These are phyloP conservation scores for Allobates femoralis DNA, from an alignment of 2,797 vertebrate genomes.

Conservation along the genomic window DNA sequence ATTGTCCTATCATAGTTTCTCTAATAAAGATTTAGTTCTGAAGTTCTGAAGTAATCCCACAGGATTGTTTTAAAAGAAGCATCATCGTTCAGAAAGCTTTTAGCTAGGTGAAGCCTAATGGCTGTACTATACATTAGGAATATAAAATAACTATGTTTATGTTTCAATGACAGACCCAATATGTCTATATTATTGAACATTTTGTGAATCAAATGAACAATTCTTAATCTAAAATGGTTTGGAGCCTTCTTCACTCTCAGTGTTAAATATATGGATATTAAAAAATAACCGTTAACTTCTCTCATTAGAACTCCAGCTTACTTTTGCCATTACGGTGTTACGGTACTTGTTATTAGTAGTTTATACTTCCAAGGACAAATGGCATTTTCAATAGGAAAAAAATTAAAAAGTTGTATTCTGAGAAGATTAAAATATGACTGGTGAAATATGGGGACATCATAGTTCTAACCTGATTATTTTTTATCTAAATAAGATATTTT, in stretches of 20 bases:
- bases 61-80: constrained; percentile 56
- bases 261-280: constrained; percentile 58
- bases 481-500: too few species aligned
- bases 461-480: too few species aligned
- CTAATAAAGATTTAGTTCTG: constrained; percentile 61
- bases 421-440: too few species aligned
- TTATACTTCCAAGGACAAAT: constrained; percentile 54
- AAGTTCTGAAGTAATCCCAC: constrained; percentile 53
- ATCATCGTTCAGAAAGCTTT: constrained; percentile 57
- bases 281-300: constrained; percentile 57
- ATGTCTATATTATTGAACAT: constrained; percentile 61
- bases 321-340: not conserved
- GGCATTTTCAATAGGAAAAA: constrained; percentile 31
- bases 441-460: too few species aligned
- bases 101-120: constrained; percentile 64
- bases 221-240: constrained; percentile 50
- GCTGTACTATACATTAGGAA: constrained; percentile 59
- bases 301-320: constrained; percentile 41
- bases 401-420: too few species aligned
- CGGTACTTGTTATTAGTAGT: constrained; percentile 19
- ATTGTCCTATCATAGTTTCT: constrained; percentile 58
- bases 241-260: constrained; percentile 44
- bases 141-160: constrained; percentile 63
- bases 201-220: constrained; percentile 53
- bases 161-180: constrained; percentile 60